Conservation (phyloP, 2,113 vertebrate genomes). For the Corvus cornix region DNA sequence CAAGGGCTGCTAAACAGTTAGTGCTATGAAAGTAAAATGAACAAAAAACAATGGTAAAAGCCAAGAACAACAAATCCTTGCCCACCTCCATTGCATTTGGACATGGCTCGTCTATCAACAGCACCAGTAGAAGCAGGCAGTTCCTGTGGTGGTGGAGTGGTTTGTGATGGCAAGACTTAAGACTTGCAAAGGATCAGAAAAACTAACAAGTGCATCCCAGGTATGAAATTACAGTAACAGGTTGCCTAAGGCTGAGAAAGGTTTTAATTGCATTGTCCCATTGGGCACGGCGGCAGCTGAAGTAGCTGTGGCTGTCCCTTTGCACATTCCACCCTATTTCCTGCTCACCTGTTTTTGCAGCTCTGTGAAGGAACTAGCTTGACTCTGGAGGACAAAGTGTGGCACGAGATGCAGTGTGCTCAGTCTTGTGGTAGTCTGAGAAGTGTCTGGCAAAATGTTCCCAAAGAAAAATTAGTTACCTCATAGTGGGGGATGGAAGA, state of each 20-base stretch:
- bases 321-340: neutral
- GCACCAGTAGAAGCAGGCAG: conserved; percentile 16
- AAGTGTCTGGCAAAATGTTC: neutral
- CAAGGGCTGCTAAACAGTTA: neutral
- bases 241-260: conserved; percentile 39
- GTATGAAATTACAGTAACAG: conserved; percentile 24
- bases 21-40: neutral
- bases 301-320: neutral
- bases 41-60: neutral
- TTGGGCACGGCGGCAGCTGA: neutral
- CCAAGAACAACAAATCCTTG: neutral
- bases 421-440: neutral
- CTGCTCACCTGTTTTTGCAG: neutral
- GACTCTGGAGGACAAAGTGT: neutral
- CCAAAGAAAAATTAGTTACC: neutral
- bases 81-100: neutral
- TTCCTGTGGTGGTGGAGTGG: neutral
- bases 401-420: rapidly evolving
- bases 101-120: neutral
- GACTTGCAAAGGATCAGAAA: conserved; percentile 29
- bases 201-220: neutral
- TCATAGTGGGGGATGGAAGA: rapidly evolving
- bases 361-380: neutral
- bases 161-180: conserved; percentile 29
- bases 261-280: neutral